Evolutionary conservation across 2,113 vertebrate species (phyloP), one percentile per base, ranked within the genome.

Genomic region (Potamarius usumacintae): DNA sequence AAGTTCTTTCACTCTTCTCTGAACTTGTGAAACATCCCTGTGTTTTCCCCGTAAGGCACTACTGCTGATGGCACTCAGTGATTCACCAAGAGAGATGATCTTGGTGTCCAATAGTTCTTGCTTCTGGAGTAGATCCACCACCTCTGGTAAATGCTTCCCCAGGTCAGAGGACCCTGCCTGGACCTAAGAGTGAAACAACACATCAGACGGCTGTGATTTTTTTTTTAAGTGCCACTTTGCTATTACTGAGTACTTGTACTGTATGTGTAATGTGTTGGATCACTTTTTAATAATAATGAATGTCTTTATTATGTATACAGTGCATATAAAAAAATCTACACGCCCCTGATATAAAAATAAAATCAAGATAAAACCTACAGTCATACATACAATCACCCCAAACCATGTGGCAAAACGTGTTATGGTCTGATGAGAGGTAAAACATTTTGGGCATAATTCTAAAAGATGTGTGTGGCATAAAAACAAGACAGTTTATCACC

Each of bases 81-180:
- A 95, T 76, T 96, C 95, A n/a, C 94, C 96, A 2, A 95, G 95
- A 57, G 95, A 93, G 0, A 92, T 95, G 90, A 97, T 95, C 90
- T 96, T 97, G 0, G 95, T 94, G 84, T 97, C 96, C 89, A 97
- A 72, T 60, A 99, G 93, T 71, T 96, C 94, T 30, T 99, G 97
- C 53, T 95, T 96, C 92, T 97, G 97, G 8, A 98, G 94, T 82
- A 97, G 93, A 87, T 96, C 94, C 52, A 93, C 95, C 25, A 94
- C 95, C 83, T 98, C 96, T 0, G 94, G 90, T 58, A 97, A 94
- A 89, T 97, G 95, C 85, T 95, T 97, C 50, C 97, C 97, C 89
- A 91, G 92, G 3, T 95, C 95, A 30, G 93, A 92, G 10, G 96
- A 96, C 65, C 83, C 93, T 85, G 95, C 94, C 81, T 93, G 91